Evolutionary conservation across 2,888 invertebrate species (phyloP), one percentile per base, ranked within the genome.

Genomic region (Mantis religiosa): DNA sequence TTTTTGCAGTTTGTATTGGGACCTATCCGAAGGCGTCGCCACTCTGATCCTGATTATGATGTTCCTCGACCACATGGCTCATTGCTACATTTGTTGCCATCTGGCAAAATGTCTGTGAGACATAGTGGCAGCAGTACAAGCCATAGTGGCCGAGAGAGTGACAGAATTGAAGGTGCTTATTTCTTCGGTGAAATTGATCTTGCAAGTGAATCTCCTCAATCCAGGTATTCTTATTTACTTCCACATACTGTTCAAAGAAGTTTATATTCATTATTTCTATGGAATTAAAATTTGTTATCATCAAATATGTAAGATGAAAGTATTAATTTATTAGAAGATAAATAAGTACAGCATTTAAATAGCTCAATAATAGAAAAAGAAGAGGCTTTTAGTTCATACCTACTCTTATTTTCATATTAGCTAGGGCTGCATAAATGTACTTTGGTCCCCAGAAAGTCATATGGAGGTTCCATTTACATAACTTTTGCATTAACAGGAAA

Each of bases 11-110:
- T 87, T 82, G 82, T 89, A 91, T 90, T 91, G 92, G 87, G 88
- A n/a, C 91, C 91, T 12, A 89, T 90, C 7, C 88, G 90, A 15
- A 87, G 89, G 25, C 85, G 91, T 20, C 89, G 91, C 14, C 89
- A 90, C 47, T 91, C 91, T 28, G 94, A 94, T 88, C 94, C 94
- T 2, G 94, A 94, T 90, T 94, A 94, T 90, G 94, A 94, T 90
- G 92, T 94, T 84, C 94, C 94, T 28, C 92, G 94, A 90, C 93
- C 94, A 0, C 94, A 94, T 90, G 92, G 92, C 87, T 93, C 93
- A 20, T 91, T 92, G 28, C 91, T 90, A 4, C 90, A 85, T 25
- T 71, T 87, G 20, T n/a, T 88, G 81, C n/a, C 34, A 82, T 25
- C 87, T 41, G 82, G 82, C 47, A 85, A 41, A 82, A 88, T 15